phyloP scores from a whole-genome alignment of 2,888 invertebrate species.

The Lasioglossum lativentre region DNA sequence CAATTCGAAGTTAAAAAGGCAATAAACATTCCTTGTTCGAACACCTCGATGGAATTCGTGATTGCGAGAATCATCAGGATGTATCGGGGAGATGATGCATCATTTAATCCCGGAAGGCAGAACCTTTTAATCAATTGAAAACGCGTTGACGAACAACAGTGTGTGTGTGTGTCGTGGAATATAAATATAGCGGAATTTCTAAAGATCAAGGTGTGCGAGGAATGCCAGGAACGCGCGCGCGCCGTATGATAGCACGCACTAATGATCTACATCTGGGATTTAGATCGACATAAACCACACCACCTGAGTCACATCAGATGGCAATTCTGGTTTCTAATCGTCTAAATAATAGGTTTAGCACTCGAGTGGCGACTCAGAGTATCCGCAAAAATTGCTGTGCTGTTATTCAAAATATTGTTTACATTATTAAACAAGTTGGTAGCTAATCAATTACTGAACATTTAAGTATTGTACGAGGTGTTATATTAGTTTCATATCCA shows the following conservation, averaged over 20 bases:
- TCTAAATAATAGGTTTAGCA: no score
- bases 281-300: neutral
- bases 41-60: neutral
- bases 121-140: neutral
- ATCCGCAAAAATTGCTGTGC: no score
- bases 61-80: neutral
- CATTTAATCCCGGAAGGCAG: conserved; percentile 1
- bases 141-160: no score
- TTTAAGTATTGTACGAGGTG: no score
- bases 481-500: no score
- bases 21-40: neutral
- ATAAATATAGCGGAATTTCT: neutral
- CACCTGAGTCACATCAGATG: no score
- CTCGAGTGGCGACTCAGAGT: no score
- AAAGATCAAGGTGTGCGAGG: conserved; percentile 1
- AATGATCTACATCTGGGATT: neutral
- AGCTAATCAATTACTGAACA: no score
- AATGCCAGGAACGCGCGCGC: neutral
- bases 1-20: neutral
- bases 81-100: neutral
- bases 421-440: no score
- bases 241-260: neutral
- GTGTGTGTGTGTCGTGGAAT: neutral
- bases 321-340: neutral
- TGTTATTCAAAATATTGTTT: no score